A percentile compares a stretch with the other conserved stretches of the same genome.
phyloP scores from a whole-genome alignment of 2,888 invertebrate species.

The Lepas anatifera region DNA sequence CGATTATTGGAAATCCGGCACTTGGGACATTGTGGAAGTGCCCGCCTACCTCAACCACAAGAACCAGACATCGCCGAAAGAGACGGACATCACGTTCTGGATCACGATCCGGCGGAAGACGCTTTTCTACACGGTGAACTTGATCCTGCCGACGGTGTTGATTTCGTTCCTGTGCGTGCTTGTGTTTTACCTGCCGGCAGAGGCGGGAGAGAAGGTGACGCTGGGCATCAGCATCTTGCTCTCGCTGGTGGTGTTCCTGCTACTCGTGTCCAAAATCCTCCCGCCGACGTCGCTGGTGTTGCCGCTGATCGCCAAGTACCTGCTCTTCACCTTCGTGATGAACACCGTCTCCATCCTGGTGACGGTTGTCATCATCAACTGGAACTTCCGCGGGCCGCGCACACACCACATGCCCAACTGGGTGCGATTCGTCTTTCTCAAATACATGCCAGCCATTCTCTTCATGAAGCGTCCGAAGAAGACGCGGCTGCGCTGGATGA shows the following conservation, averaged over 20 bases:
- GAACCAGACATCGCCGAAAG: slow-evolving; percentile 67
- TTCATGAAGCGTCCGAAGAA: slow-evolving; percentile 95
- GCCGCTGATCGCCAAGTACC: slow-evolving; percentile 96
- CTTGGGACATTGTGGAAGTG: slow-evolving; percentile 97
- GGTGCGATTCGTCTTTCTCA: slow-evolving; percentile 88
- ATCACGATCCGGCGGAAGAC: slow-evolving; percentile 94
- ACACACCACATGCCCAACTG: slow-evolving; percentile 98
- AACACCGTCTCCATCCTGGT: slow-evolving; percentile 98
- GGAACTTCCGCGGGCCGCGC: slow-evolving; percentile 90
- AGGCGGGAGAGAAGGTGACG: slow-evolving; percentile 91
- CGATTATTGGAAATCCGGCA: slow-evolving; percentile 95
- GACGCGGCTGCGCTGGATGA: slow-evolving; percentile 89
- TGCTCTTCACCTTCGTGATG: slow-evolving; percentile 99
- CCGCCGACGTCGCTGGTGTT: slow-evolving; percentile 96
- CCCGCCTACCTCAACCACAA: slow-evolving; percentile 85
- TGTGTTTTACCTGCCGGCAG: slow-evolving; percentile 96
- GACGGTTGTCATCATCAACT: slow-evolving; percentile 97
- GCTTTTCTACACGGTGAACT: slow-evolving; percentile 96
- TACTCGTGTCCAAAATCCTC: slow-evolving; percentile 96
- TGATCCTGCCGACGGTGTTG: slow-evolving; percentile 95
- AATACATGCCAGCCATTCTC: slow-evolving; percentile 54
- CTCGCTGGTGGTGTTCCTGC: slow-evolving; percentile 96
- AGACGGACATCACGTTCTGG: slow-evolving; percentile 92
- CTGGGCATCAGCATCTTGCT: slow-evolving; percentile 97
- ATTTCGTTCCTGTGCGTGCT: slow-evolving; percentile 97